phyloP scores from a whole-genome alignment of 2,113 vertebrate genomes.

The Chrysemys picta region DNA sequence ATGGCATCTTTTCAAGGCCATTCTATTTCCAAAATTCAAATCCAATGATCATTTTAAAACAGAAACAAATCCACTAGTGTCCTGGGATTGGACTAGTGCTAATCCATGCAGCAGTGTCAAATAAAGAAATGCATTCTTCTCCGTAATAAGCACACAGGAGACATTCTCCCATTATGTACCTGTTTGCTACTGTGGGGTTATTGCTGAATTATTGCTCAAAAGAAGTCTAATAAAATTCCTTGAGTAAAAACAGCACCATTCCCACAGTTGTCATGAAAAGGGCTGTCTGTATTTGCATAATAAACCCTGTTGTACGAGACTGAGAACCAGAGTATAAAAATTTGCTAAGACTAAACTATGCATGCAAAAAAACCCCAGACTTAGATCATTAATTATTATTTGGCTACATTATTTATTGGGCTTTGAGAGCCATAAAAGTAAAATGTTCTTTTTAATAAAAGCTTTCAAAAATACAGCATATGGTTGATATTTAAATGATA shows the following conservation, averaged over 20 bases:
- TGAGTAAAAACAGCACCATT: constrained; percentile 68
- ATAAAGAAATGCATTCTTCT: constrained; percentile 54
- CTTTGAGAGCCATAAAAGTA: not conserved
- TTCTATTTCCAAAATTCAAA: not conserved
- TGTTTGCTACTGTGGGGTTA: constrained; percentile 60
- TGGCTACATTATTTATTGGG: not conserved
- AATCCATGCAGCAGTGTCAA: constrained; percentile 24
- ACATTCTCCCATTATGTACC: constrained; percentile 39
- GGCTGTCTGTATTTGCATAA: constrained; percentile 35
- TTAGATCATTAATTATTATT: not conserved
- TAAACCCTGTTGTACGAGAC: constrained; percentile 14
- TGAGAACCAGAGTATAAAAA: constrained; percentile 42
- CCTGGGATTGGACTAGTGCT: constrained; percentile 30
- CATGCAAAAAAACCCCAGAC: not conserved
- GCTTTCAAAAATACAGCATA: not conserved
- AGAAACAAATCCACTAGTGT: constrained; percentile 61
- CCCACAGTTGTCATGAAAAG: constrained; percentile 47
- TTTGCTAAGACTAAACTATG: not conserved
- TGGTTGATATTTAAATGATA: not conserved
- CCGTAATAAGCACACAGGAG: constrained; percentile 66
- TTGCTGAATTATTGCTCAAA: constrained; percentile 68
- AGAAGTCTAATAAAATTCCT: constrained; percentile 53
- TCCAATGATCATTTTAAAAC: constrained; percentile 18
- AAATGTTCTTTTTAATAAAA: not conserved
- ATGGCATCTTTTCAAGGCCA: not conserved